phyloP scores from a whole-genome alignment of 2,888 invertebrate species.

The Tuta absoluta region DNA sequence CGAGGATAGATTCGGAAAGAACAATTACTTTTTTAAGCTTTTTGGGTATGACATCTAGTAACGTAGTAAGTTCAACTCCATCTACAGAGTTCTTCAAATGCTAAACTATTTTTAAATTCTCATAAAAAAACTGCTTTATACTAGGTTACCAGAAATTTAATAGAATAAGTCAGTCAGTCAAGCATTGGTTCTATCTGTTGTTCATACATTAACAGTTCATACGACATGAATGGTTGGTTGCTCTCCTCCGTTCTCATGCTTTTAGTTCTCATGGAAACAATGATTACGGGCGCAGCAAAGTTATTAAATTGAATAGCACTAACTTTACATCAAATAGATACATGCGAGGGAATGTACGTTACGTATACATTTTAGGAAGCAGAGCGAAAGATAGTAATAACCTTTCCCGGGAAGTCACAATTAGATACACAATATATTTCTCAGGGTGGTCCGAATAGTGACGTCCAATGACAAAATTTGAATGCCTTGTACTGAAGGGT shows the following conservation, averaged over 20 bases:
- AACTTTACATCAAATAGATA: constrained; percentile 48
- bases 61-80: too few relatives aligned
- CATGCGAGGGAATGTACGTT: constrained; percentile 34
- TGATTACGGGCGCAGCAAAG: constrained; percentile 61
- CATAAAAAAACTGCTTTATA: too few relatives aligned
- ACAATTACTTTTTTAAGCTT: too few relatives aligned
- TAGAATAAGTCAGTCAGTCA: constrained; percentile 26
- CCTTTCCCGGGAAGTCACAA: not conserved
- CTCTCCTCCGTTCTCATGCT: constrained; percentile 65
- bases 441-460: too few relatives aligned
- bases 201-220: constrained; percentile 43
- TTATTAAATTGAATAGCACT: constrained; percentile 59
- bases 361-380: not conserved
- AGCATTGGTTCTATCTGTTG: constrained; percentile 44
- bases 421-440: too few relatives aligned
- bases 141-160: constrained; percentile 20
- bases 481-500: too few relatives aligned
- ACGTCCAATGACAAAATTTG: too few relatives aligned
- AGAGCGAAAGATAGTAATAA: not conserved
- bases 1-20: too few relatives aligned
- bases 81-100: too few relatives aligned
- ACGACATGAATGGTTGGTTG: constrained; percentile 55
- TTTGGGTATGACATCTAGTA: too few relatives aligned
- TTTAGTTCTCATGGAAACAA: constrained; percentile 71
- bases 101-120: too few relatives aligned